Conservation (phyloP, 2,888 invertebrate genomes). For the Phania funesta region DNA sequence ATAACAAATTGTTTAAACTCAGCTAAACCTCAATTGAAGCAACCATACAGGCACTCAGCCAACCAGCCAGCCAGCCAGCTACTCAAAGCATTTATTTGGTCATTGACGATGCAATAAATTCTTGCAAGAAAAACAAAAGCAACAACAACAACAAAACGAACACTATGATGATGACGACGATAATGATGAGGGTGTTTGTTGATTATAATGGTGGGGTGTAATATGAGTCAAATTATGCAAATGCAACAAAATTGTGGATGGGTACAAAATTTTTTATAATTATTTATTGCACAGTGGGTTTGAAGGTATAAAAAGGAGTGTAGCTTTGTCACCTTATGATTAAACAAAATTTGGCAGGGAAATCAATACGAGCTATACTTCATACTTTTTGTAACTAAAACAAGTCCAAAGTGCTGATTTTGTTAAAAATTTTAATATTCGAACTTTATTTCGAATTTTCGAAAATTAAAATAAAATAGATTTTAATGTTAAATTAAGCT, state of each 20-base stretch:
- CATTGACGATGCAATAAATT: constrained; percentile 59
- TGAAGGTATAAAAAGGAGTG: background rate
- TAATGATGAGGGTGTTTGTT: constrained; percentile 56
- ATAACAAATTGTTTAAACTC: constrained; percentile 55
- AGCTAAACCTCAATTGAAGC: constrained; percentile 49
- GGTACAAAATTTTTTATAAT: constrained; percentile 20
- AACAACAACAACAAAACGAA: constrained; percentile 29
- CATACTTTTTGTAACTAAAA: too few species aligned
- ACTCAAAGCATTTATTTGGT: constrained; percentile 35
- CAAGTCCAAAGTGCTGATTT: too few species aligned
- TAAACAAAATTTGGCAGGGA: too few species aligned
- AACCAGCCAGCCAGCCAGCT: background rate
- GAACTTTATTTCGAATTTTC: too few species aligned
- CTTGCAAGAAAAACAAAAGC: constrained; percentile 39
- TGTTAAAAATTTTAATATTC: too few species aligned
- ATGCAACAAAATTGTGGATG: constrained; percentile 66
- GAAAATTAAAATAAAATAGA: too few species aligned
- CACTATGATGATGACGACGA: constrained; percentile 20
- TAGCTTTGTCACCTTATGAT: too few species aligned
- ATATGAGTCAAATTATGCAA: constrained; percentile 63
- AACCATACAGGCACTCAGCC: constrained; percentile 4
- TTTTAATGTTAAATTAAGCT: too few species aligned
- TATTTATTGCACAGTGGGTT: constrained; percentile 11
- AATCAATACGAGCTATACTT: too few species aligned
- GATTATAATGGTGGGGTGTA: constrained; percentile 60